These are phyloP conservation scores for Holothuria leucospilota DNA, from an alignment of 53 echinoderm and acorn worm species.

Conservation along the genomic window DNA sequence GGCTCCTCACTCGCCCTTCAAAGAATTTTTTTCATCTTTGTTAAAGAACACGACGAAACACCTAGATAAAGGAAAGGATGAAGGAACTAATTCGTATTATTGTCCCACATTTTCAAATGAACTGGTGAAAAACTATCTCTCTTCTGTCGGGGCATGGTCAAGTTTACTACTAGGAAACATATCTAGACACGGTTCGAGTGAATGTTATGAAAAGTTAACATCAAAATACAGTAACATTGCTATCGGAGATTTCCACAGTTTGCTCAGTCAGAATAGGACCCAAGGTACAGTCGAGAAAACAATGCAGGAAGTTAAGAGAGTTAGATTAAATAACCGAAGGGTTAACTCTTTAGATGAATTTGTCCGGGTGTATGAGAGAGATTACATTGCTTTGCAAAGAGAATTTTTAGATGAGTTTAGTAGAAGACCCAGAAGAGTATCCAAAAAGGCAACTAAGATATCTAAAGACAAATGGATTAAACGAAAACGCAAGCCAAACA, in stretches of 20 bases:
- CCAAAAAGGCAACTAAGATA: background rate
- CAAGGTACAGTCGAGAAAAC: slow-evolving; percentile 8
- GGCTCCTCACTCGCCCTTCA: background rate
- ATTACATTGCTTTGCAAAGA: background rate
- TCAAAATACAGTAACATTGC: background rate
- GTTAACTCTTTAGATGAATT: slow-evolving; percentile 27
- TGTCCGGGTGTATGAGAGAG: background rate
- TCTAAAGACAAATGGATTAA: slow-evolving; percentile 24
- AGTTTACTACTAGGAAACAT: slow-evolving; percentile 14
- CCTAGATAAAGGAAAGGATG: background rate
- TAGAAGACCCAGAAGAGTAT: background rate
- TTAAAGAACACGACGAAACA: background rate
- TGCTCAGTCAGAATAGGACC: background rate
- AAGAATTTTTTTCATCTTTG: background rate
- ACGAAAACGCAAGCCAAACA: background rate
- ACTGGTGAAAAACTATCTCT: background rate
- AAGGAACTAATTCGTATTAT: background rate
- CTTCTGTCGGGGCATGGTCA: background rate
- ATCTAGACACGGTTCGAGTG: background rate
- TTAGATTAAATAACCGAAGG: background rate
- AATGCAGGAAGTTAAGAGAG: slow-evolving; percentile 2
- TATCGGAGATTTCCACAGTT: background rate
- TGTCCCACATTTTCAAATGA: background rate
- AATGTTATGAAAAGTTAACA: background rate
- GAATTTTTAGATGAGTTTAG: slow-evolving; percentile 12